Percentiles rank a stretch among this genome's conserved stretches.
phyloP scores from a whole-genome alignment of 2,113 vertebrate species.

The Aphyosemion australe region DNA sequence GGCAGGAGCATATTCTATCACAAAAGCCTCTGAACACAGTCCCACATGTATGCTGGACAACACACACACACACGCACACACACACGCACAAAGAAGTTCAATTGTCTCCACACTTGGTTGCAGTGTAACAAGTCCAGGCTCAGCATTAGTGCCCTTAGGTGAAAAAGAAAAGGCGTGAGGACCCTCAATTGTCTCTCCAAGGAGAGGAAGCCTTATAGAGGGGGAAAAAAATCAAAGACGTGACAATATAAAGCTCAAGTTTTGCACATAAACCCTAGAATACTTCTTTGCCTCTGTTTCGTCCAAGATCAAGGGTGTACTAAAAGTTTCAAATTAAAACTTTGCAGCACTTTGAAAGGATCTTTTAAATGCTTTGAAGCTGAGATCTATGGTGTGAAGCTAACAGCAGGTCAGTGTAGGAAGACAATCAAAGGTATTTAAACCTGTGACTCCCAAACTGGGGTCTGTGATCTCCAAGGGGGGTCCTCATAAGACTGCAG shows the following conservation, averaged over 20 bases:
- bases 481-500: too few species aligned
- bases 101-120: constrained; percentile 56
- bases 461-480: too few species aligned
- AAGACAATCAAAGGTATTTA: too few species aligned
- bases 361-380: too few species aligned
- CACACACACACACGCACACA: constrained; percentile 45
- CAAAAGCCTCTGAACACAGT: constrained; percentile 66
- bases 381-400: too few species aligned
- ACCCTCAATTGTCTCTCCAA: constrained; percentile 74
- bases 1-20: constrained; percentile 73
- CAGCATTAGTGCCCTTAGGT: constrained; percentile 64
- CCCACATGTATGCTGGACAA: constrained; percentile 57
- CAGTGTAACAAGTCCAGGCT: constrained; percentile 63
- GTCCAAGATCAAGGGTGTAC: constrained; percentile 2
- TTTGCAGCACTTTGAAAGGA: not conserved
- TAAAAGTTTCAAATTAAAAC: constrained; percentile 2
- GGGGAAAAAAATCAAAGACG: constrained; percentile 50
- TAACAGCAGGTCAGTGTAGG: too few species aligned
- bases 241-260: constrained; percentile 58
- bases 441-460: too few species aligned
- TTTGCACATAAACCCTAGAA: constrained; percentile 19
- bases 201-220: constrained; percentile 62
- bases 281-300: constrained; percentile 26
- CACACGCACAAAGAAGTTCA: constrained; percentile 53
- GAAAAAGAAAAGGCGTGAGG: constrained; percentile 60